These are phyloP conservation scores for Ypsolopha sequella DNA, from an alignment of 2,888 invertebrate species.

Conservation along the genomic window DNA sequence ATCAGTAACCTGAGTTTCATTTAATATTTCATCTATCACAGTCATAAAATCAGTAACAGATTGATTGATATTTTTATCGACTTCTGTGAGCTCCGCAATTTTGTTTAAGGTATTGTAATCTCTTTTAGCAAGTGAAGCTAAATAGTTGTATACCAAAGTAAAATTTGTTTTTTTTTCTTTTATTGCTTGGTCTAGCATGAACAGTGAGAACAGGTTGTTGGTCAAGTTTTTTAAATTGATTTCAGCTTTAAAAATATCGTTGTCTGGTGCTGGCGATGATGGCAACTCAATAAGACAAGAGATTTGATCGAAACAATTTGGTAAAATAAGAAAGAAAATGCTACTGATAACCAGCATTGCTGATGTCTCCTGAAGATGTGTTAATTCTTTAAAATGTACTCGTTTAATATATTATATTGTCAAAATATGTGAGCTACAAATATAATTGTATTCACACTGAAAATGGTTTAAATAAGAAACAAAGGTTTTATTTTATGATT, in stretches of 20 bases:
- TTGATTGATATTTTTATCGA: conserved; percentile 18
- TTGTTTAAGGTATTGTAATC: conserved; percentile 27
- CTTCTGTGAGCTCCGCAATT: conserved; percentile 26
- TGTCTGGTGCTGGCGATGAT: not conserved
- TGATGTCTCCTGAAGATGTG: no score
- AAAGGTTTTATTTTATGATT: no score
- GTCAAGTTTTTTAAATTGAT: conserved; percentile 12
- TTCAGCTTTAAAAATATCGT: not conserved
- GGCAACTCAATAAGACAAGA: not conserved
- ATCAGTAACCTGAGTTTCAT: conserved; percentile 17
- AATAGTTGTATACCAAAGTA: conserved; percentile 30
- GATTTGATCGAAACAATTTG: not conserved
- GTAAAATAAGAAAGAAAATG: not conserved
- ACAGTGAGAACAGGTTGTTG: conserved; percentile 26
- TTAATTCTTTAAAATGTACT: no score
- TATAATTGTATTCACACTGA: no score
- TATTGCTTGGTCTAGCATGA: conserved; percentile 19
- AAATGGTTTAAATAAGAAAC: no score
- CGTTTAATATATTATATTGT: no score
- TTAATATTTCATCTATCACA: conserved; percentile 30
- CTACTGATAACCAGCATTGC: not conserved
- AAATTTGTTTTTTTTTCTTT: conserved; percentile 23
- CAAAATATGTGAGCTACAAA: no score
- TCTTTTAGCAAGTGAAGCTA: conserved; percentile 27
- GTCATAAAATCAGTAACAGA: conserved; percentile 25